Evolutionary conservation across 2,888 invertebrate genomes (phyloP), one percentile per base, ranked within the genome.

Genomic region (Cenopis cana): DNA sequence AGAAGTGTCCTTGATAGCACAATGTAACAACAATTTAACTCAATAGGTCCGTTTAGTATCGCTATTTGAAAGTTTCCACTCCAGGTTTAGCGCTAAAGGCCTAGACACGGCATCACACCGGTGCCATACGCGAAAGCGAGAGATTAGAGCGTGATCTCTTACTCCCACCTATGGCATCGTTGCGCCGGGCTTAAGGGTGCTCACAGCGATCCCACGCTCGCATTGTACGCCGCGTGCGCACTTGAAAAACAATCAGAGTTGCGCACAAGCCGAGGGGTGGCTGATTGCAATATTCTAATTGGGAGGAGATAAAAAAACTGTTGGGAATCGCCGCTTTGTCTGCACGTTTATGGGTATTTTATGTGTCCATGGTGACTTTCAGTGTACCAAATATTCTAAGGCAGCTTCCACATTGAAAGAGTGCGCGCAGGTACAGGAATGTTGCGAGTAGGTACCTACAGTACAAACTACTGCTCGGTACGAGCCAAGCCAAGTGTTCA

Each of bases 221-320:
- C 66, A 64, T 54, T 70, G 50, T 62, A n/a, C 20, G 55, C 20
- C 69, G 73, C 69, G 71, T 73, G 74, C 65, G 69, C 74, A 72
- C 76, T 74, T 73, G 70, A 76, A 76, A 74, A 76, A 76, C 74
- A 76, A 76, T 76, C 75, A 69, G 61, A 68, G 72, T 57, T 71
- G 61, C 68, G 60, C 61, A 65, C 33, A 33, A 33, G 33, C 33
- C 8, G 49, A 62, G 55, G 29, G 64, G 20, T 33, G 59, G 52
- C 41, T 46, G 50, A 54, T 60, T 70, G 50, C 14, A 66, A 55
- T 60, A 66, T 66, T 70, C 46, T 33, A 54, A 66, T 70, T 29
- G 52, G 54, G 41, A 55, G 17, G 52, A 54, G 60, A 54, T 55
- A 65, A 50, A 11, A 36, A 68, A 38, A 2, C 20, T 18, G 12